Evolutionary conservation across 2,888 invertebrate species (phyloP).

Genomic region (Drosophila nr. medialis): DNA sequence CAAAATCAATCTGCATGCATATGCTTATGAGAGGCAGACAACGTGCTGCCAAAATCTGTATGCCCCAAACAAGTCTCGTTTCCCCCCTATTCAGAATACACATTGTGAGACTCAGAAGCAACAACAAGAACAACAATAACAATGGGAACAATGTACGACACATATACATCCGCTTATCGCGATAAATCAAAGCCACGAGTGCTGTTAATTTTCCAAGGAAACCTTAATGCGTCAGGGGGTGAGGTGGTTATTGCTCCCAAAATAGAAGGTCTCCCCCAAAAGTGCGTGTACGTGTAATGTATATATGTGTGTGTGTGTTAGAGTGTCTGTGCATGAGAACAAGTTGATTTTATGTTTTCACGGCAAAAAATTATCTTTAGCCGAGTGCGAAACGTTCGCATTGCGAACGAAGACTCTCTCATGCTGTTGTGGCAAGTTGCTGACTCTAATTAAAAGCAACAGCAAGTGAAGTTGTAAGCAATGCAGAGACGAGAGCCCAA

Average conservation of each 20-base stretch:
- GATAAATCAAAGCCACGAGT: constrained; percentile 80
- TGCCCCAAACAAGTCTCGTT: constrained; percentile 2
- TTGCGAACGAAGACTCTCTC: constrained; percentile 7
- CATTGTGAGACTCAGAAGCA: constrained; percentile 23
- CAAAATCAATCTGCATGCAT: constrained; percentile 72
- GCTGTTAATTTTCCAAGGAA: constrained; percentile 79
- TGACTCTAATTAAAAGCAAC: constrained; percentile 78
- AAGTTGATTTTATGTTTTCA: constrained; percentile 77
- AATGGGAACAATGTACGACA: constrained; percentile 46
- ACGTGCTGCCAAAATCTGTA: constrained; percentile 44
- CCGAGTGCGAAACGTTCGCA: constrained; percentile 1
- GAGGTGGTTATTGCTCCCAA: constrained; percentile 20
- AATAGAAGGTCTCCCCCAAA: constrained; percentile 45
- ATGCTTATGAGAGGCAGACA: constrained; percentile 45
- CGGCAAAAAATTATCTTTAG: constrained; percentile 67
- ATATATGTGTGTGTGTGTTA: constrained; percentile 7
- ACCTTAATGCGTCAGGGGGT: constrained; percentile 37
- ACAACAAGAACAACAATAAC: constrained; percentile 25
- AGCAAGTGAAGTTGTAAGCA: constrained; percentile 47
- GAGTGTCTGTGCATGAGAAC: constrained; percentile 49
- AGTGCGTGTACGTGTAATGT: constrained; percentile 17
- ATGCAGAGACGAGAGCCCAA: constrained; percentile 28
- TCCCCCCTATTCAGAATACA: constrained; percentile 16
- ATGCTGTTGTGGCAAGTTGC: constrained; percentile 64
- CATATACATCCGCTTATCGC: constrained; percentile 68